Evolutionary conservation across 2,113 vertebrate species (phyloP).

Genomic region (Meles meles): DNA sequence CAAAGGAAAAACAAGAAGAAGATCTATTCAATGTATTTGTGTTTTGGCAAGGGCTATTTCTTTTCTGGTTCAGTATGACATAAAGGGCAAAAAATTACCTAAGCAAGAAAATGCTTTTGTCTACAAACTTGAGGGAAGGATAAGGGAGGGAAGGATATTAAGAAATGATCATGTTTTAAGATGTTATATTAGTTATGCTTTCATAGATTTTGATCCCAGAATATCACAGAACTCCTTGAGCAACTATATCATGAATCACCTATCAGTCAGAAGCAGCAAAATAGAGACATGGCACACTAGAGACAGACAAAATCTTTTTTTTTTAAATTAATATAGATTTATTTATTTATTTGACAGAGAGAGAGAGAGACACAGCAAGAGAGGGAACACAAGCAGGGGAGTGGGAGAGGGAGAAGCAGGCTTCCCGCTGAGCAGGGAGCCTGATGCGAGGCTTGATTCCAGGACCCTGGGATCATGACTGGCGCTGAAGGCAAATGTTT

Average conservation of each 20-base stretch:
- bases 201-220: neutral
- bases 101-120: neutral
- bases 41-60: neutral
- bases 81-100: neutral
- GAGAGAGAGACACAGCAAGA: too few relatives aligned
- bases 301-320: neutral
- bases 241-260: neutral
- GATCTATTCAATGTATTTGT: neutral
- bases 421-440: too few relatives aligned
- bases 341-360: too few relatives aligned
- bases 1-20: neutral
- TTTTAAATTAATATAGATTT: too few relatives aligned
- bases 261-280: neutral
- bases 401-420: too few relatives aligned
- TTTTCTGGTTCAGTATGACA: neutral
- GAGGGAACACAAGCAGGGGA: too few relatives aligned
- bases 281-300: neutral
- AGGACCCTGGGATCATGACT: too few relatives aligned
- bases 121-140: neutral
- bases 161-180: neutral
- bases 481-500: too few relatives aligned
- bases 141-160: neutral
- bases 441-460: too few relatives aligned
- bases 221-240: neutral
- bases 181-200: neutral